Base-by-base conservation (phyloP, 2,888 invertebrate species). In the Mylabris sibirica region DNA sequence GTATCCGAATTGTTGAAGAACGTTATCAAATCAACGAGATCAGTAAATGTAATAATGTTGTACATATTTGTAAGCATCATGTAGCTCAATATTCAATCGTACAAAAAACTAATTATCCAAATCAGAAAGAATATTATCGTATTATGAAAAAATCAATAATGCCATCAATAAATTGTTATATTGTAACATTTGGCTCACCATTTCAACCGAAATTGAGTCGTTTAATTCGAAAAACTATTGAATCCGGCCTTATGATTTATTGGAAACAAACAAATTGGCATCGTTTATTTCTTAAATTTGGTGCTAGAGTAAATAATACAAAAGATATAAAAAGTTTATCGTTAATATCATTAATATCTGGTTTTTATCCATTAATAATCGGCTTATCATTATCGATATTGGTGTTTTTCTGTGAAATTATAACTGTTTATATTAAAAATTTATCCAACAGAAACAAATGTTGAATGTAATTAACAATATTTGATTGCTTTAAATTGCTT, bases 81-180 rank as follows among this genome's bases (percentile, higher is more conserved):
- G 53, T 73, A 6, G 69, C 69, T 14, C 62, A 63, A 35, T 74
- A 72, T 60, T 72, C 73, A 17, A 34, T 64, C 3, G 41, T 72
- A n/a, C 67, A 71, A 26, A 60, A 66, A 8, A 64, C 64, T 9
- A 76, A 76, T 61, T 74, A 66, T 59, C 60, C 65, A 5, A 61
- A 71, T 44, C 72, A 70, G 3, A 41, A 63, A 6, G 64, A 64
- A 34, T 69, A 70, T 41, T 69, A 73, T 62, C 71, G 69, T 6
- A 60, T 69, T 8, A 75, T 76, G 75, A 66, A 68, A 30, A 69
- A 71, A 26, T 60, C 65, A 22, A 71, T 74, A 17, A 70, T 72
- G 60, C 74, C 74, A 17, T 60, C 72, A 5, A 71, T 74, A 20
- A 69, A 70, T 20, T 76, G 75, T 49, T 76, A 72, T 64, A 74